Conservation (phyloP, 2,113 vertebrate genomes). For the Bubo bubo region DNA sequence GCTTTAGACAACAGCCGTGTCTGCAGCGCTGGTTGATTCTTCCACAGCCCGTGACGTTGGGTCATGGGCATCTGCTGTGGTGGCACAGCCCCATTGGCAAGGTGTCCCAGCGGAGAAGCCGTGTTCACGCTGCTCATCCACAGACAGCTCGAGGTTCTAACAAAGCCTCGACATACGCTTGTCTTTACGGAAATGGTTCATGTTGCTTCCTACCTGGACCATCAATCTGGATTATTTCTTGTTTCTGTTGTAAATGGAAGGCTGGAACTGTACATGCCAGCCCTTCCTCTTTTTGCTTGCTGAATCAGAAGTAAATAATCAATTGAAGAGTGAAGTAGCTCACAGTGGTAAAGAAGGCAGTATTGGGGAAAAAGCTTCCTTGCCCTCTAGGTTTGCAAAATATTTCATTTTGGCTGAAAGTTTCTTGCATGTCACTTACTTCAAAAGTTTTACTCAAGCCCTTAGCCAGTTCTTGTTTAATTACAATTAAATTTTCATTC, state of each 20-base stretch:
- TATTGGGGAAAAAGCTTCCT: background rate
- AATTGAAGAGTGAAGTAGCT: background rate
- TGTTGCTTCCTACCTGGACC: background rate
- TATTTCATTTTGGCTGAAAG: background rate
- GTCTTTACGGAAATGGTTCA: accelerated
- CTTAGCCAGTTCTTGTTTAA: background rate
- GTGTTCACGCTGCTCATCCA: accelerated
- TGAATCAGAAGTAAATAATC: background rate
- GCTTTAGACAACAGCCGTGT: accelerated
- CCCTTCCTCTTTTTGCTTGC: background rate
- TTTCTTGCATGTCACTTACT: background rate
- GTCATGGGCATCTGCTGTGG: background rate
- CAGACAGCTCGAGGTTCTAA: background rate
- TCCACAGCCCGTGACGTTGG: accelerated
- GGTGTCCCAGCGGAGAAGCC: background rate
- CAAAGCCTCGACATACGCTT: background rate
- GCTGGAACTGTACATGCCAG: background rate
- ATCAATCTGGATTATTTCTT: background rate
- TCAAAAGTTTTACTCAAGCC: background rate
- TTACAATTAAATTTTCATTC: background rate
- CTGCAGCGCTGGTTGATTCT: background rate
- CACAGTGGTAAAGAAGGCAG: background rate
- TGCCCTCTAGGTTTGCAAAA: background rate
- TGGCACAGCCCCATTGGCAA: too few relatives aligned
- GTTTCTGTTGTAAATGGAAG: background rate